Base-by-base conservation (phyloP, 2,888 invertebrate species). In the Aromia moschata region DNA sequence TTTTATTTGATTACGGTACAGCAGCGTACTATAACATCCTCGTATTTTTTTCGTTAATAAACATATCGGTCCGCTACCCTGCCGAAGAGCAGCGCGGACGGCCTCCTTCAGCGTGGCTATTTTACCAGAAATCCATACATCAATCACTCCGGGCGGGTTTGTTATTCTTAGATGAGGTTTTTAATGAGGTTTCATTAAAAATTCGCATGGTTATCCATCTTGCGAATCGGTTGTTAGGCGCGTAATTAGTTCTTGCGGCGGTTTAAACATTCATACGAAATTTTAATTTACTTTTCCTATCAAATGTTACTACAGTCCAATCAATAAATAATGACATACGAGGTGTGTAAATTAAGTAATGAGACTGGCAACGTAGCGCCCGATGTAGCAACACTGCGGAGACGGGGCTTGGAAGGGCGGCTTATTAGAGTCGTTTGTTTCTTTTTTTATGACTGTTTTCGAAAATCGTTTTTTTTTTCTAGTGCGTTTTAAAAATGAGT, bases 111-210 rank as follows among this genome's bases (percentile, higher is more conserved):
- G 25, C 25, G 54, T 46, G 51, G 62, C 60, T 63, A 58, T 63
- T 60, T 62, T 53, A 46, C 43, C 37, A 49, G 30, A 45, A 44
- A 56, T 59, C 51, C 49, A 49, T 56, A 60, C 70, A 70, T 70
- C 67, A 68, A 68, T 70, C 70, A 67, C 66, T 53, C 45, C 30
- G 40, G 41, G 60, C 55, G 62, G 59, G 60, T 59, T 57, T 55
- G 55, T 65, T 61, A 60, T 57, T 64, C 67, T 64, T 61, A 66
- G 67, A 69, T 67, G 68, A 57, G 65, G 60, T 65, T 71, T 68
- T 71, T 70, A 71, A 69, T 70, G 72, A 69, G 70, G 63, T 68
- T 72, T 70, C 67, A 69, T 70, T 70, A 67, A 69, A n/a, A 71
- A 68, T 70, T 69, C 49, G 67, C 70, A 57, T 59, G 60, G 58